Percentiles rank a stretch among this genome's conserved stretches.
phyloP scores from a whole-genome alignment of 2,888 invertebrate species.

The Agrotis clavis region DNA sequence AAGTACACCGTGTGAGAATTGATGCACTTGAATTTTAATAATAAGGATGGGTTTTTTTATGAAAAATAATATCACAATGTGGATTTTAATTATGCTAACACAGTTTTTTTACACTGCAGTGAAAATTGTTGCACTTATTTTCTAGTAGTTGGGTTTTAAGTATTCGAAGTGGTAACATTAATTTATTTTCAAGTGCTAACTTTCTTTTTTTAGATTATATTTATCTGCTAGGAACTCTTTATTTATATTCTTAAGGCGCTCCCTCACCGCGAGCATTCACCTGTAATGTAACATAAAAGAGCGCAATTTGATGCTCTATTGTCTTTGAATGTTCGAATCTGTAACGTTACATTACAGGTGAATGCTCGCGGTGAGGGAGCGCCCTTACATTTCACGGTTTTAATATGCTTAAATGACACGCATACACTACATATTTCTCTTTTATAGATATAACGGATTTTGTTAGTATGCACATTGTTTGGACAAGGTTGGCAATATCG shows the following conservation, averaged over 20 bases:
- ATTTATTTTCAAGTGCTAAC: slow-evolving; percentile 13
- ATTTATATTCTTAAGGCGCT: slow-evolving; percentile 16
- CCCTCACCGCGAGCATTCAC: too few relatives aligned
- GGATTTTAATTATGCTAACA: slow-evolving; percentile 26
- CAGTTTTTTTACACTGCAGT: slow-evolving; percentile 31
- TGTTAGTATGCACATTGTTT: background rate
- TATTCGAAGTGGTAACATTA: slow-evolving; percentile 11
- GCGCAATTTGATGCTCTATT: too few relatives aligned
- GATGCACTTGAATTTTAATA: slow-evolving; percentile 2
- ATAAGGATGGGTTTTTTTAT: background rate
- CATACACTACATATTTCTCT: slow-evolving; percentile 22
- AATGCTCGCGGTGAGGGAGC: too few relatives aligned
- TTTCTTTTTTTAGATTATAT: slow-evolving; percentile 1
- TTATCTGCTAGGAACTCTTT: slow-evolving; percentile 10
- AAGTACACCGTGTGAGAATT: slow-evolving; percentile 32
- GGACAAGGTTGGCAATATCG: slow-evolving; percentile 3
- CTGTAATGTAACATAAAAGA: too few relatives aligned
- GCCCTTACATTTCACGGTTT: slow-evolving; percentile 37
- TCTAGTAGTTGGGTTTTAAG: slow-evolving; percentile 6
- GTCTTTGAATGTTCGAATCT: too few relatives aligned
- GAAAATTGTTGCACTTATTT: slow-evolving; percentile 21
- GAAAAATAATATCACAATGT: background rate
- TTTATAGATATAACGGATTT: slow-evolving; percentile 11
- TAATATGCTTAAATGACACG: slow-evolving; percentile 48
- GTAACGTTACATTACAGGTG: too few relatives aligned